A percentile compares a stretch with the other conserved stretches of the same genome.
Evolutionary conservation across 2,113 vertebrate genomes (phyloP).

Genomic region (Erythrocercus mccallii): DNA sequence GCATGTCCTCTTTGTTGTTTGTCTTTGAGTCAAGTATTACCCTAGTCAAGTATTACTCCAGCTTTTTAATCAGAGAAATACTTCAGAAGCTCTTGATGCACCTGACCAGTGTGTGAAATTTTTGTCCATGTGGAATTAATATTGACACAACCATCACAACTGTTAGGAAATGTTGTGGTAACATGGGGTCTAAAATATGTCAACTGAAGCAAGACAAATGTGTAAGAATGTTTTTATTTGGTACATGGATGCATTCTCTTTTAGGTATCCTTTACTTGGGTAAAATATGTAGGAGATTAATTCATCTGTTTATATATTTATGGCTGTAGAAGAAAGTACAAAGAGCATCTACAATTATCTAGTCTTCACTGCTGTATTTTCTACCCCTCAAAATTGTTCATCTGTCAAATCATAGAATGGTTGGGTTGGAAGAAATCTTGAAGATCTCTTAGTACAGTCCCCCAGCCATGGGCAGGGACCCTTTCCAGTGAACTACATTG

Average conservation of each 20-base stretch:
- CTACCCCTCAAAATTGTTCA: neutral
- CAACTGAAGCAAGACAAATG: neutral
- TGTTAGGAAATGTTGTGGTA: neutral
- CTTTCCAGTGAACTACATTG: neutral
- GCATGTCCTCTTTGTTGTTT: neutral
- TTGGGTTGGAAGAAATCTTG: neutral
- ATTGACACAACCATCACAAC: neutral
- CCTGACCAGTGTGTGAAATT: neutral
- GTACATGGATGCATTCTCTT: neutral
- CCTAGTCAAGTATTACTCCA: neutral
- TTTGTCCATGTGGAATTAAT: neutral
- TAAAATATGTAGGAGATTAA: neutral
- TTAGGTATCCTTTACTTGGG: neutral
- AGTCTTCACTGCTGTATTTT: neutral
- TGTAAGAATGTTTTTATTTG: neutral
- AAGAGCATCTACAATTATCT: neutral
- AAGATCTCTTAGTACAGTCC: neutral
- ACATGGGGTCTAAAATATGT: fast-evolving
- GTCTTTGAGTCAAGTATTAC: neutral
- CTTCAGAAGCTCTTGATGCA: neutral
- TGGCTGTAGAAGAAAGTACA: neutral
- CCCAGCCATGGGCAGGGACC: too few relatives aligned
- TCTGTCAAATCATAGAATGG: neutral
- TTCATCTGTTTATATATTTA: neutral
- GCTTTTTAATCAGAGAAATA: neutral